A percentile compares a stretch with the other conserved stretches of the same genome.
These are phyloP conservation scores for fruit fly (Drosophila melanogaster) DNA, from an alignment of 1,140 invertebrate genomes.

Conservation along the genomic window DNA sequence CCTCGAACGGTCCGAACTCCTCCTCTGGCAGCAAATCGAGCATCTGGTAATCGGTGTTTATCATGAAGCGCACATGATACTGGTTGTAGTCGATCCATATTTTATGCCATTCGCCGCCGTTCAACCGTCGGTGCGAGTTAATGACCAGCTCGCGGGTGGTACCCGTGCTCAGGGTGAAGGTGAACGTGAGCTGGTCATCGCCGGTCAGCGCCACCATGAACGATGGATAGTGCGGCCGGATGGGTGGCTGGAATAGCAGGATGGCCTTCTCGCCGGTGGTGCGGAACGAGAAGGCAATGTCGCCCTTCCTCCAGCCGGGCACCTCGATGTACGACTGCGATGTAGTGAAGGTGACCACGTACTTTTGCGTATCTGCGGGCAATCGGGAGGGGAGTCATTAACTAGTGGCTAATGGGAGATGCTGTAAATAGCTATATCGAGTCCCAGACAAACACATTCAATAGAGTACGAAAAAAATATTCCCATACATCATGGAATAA, in stretches of 20 bases:
- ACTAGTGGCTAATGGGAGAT: slow-evolving; percentile 8
- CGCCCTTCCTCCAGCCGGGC: slow-evolving; percentile 95
- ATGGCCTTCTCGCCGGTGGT: slow-evolving; percentile 95
- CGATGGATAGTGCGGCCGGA: slow-evolving; percentile 93
- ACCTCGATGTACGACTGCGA: slow-evolving; percentile 96
- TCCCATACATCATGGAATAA: not conserved
- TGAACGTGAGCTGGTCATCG: slow-evolving; percentile 94
- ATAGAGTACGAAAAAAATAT: not conserved
- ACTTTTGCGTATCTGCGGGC: slow-evolving; percentile 92
- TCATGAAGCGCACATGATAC: slow-evolving; percentile 96
- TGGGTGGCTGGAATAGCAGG: slow-evolving; percentile 94
- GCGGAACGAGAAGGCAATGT: slow-evolving; percentile 96
- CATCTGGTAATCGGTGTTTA: slow-evolving; percentile 95
- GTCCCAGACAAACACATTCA: too few species aligned
- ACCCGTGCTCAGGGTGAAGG: slow-evolving; percentile 94
- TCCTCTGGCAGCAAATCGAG: slow-evolving; percentile 93
- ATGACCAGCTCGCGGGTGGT: slow-evolving; percentile 91
- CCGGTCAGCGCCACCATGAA: slow-evolving; percentile 95
- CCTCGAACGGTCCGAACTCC: slow-evolving; percentile 95
- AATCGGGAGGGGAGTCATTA: not conserved
- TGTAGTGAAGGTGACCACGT: slow-evolving; percentile 96
- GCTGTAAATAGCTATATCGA: slow-evolving; percentile 6
- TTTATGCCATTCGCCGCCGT: slow-evolving; percentile 97
- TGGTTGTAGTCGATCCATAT: slow-evolving; percentile 97
- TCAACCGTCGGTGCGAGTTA: slow-evolving; percentile 91